Conservation (phyloP, 1,140 invertebrate genomes). For the Drosophila suzukii region DNA sequence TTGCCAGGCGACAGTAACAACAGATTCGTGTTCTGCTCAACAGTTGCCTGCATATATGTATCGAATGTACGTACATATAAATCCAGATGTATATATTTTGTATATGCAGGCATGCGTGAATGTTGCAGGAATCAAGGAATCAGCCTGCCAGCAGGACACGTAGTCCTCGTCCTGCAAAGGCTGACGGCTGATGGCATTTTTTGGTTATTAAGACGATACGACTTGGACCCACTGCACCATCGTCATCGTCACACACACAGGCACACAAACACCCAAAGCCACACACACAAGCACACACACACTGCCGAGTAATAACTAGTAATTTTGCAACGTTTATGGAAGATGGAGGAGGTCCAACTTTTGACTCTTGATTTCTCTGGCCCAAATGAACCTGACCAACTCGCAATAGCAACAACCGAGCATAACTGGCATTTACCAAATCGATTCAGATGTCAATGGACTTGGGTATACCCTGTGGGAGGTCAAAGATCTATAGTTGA, state of each 20-base stretch:
- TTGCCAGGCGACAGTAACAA: conserved; percentile 60
- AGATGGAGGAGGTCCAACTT: conserved; percentile 54
- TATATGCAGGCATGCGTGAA: conserved; percentile 60
- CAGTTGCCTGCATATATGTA: conserved; percentile 11
- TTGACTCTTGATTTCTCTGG: conserved; percentile 78
- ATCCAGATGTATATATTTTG: not conserved
- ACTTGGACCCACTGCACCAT: conserved; percentile 28
- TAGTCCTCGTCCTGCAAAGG: conserved; percentile 19
- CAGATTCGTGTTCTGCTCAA: conserved; percentile 47
- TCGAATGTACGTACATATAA: not conserved
- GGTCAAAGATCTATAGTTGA: not conserved
- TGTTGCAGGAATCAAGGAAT: conserved; percentile 51
- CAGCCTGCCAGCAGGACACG: conserved; percentile 31
- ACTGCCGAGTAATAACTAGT: conserved; percentile 61
- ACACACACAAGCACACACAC: conserved; percentile 25
- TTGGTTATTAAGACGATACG: conserved; percentile 80
- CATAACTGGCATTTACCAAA: conserved; percentile 34
- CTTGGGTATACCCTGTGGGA: not conserved
- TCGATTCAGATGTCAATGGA: not conserved
- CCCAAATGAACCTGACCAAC: conserved; percentile 67
- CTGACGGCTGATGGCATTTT: conserved; percentile 73
- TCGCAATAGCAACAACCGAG: conserved; percentile 10
- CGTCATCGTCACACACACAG: conserved; percentile 48
- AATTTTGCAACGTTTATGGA: conserved; percentile 60
- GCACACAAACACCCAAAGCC: not conserved